Conservation (phyloP, 1,140 invertebrate genomes). For the Ptiloglossa arizonensis region DNA sequence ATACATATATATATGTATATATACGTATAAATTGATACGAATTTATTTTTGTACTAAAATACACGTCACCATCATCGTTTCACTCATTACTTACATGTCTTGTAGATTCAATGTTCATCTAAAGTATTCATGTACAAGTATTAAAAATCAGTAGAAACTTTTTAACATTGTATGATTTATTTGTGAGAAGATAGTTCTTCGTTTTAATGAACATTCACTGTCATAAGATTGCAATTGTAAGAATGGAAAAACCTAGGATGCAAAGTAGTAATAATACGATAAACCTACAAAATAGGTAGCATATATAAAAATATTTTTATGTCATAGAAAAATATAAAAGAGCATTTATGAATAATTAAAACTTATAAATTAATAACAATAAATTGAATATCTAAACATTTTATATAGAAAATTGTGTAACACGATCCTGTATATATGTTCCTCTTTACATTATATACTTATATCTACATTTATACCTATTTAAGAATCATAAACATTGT, state of each 20-base stretch:
- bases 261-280: background rate
- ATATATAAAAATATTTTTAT: background rate
- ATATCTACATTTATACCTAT: too few relatives aligned
- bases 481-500: too few relatives aligned
- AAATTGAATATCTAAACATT: background rate
- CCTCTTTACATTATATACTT: too few relatives aligned
- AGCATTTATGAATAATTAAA: background rate
- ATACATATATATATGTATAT: too few relatives aligned
- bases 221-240: background rate
- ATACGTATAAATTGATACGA: background rate
- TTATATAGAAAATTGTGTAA: background rate
- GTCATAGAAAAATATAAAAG: background rate
- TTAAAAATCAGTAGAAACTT: background rate
- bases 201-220: background rate
- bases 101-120: background rate
- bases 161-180: background rate
- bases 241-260: background rate
- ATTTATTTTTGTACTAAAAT: slow-evolving; percentile 20
- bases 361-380: background rate
- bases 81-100: slow-evolving; percentile 38
- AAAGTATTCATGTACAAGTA: background rate
- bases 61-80: background rate
- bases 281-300: background rate
- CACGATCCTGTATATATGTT: too few relatives aligned
- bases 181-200: background rate